phyloP scores from a whole-genome alignment of 64 coral and sea anemone genomes.

The Stylophora pistillata region DNA sequence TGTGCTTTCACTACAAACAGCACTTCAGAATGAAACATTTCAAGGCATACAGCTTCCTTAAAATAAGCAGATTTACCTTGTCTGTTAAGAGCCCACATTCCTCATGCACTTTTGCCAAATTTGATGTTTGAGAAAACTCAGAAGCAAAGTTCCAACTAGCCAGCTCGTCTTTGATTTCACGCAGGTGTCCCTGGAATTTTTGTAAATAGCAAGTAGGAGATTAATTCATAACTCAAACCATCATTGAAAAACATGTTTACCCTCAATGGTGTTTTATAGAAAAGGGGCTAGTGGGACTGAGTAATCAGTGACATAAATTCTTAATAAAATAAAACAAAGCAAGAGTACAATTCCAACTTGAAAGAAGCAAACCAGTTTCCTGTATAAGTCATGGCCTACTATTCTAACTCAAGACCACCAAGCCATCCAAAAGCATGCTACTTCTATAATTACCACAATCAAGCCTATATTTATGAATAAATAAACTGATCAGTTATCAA shows the following conservation, averaged over 20 bases:
- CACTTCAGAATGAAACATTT: neutral
- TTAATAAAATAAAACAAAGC: too few species aligned
- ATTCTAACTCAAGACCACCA: too few species aligned
- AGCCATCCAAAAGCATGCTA: too few species aligned
- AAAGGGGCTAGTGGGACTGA: too few species aligned
- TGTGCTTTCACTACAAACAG: neutral
- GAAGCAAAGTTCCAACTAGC: neutral
- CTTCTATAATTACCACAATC: too few species aligned
- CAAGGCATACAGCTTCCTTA: neutral
- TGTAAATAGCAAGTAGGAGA: neutral
- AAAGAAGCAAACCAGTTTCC: too few species aligned
- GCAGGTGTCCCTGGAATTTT: conserved; percentile 26
- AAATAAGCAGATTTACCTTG: conserved; percentile 19
- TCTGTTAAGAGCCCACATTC: conserved; percentile 60
- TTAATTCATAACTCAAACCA: neutral
- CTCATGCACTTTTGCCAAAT: conserved; percentile 59
- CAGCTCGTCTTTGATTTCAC: conserved; percentile 41
- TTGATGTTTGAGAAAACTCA: neutral
- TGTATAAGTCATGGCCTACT: too few species aligned
- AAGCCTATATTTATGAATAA: too few species aligned
- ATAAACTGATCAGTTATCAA: too few species aligned
- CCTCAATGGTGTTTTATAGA: too few species aligned
- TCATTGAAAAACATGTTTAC: neutral
- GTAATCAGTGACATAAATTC: too few species aligned
- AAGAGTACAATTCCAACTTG: too few species aligned